Evolutionary conservation across 1,140 invertebrate species (phyloP).

Genomic region (Myzus persicae): DNA sequence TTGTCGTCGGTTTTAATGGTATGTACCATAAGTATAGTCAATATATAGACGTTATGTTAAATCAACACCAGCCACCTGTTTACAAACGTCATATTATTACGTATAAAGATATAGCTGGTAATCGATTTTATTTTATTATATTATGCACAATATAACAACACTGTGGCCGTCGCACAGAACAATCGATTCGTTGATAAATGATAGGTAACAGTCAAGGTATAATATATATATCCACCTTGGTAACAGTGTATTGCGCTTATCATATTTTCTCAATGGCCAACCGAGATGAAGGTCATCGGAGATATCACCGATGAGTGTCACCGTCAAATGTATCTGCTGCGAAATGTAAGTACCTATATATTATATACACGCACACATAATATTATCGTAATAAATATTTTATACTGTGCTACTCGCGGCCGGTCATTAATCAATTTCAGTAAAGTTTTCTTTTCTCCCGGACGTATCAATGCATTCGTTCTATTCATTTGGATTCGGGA

Average conservation of each 20-base stretch:
- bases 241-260: conserved; percentile 29
- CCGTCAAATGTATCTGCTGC: background rate
- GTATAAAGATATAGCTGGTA: background rate
- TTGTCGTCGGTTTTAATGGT: background rate
- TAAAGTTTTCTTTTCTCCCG: conserved; percentile 16
- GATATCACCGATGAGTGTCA: background rate
- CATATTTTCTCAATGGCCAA: background rate
- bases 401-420: background rate
- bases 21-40: background rate
- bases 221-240: no score
- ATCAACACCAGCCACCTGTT: background rate
- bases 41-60: background rate
- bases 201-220: no score
- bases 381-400: background rate
- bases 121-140: background rate
- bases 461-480: background rate
- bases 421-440: conserved; percentile 27
- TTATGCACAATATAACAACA: background rate
- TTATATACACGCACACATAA: background rate
- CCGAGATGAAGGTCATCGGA: background rate
- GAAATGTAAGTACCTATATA: background rate
- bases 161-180: no score
- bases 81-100: background rate
- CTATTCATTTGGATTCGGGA: background rate
- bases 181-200: background rate